phyloP scores from a whole-genome alignment of 2,113 vertebrate species.

The Vanacampus margaritifer region DNA sequence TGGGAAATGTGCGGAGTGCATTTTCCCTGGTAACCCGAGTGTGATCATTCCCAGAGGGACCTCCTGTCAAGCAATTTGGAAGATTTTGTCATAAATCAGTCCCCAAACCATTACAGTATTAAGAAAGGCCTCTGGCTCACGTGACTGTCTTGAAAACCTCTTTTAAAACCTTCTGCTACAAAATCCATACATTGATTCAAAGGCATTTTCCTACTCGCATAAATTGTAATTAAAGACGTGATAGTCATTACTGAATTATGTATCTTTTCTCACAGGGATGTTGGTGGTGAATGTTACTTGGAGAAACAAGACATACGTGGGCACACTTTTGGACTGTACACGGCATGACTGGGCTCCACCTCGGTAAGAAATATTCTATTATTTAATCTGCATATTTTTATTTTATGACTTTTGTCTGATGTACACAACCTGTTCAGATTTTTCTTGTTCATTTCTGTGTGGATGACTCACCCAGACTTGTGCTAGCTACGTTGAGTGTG shows the following conservation, averaged over 20 bases:
- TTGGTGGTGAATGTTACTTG: slow-evolving; percentile 98
- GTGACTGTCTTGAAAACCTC: slow-evolving; percentile 9
- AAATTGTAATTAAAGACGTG: not conserved
- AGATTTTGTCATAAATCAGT: slow-evolving; percentile 30
- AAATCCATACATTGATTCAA: slow-evolving; percentile 21
- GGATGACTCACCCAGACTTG: not conserved
- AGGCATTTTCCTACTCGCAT: slow-evolving; percentile 2
- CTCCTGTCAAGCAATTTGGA: slow-evolving; percentile 26
- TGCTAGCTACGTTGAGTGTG: not conserved
- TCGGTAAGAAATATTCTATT: slow-evolving; percentile 72
- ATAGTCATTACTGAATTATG: not conserved
- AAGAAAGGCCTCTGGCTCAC: slow-evolving; percentile 15
- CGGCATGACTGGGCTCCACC: slow-evolving; percentile 98
- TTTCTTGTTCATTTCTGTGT: not conserved
- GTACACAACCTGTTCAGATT: not conserved
- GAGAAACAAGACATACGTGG: slow-evolving; percentile 98
- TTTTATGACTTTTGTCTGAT: not conserved
- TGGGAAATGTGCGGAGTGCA: slow-evolving; percentile 39
- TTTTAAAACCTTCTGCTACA: slow-evolving; percentile 22
- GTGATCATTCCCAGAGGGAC: slow-evolving; percentile 44
- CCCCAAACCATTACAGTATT: slow-evolving; percentile 35
- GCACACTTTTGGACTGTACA: slow-evolving; percentile 94
- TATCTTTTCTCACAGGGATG: slow-evolving; percentile 79
- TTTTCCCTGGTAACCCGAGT: slow-evolving; percentile 39
- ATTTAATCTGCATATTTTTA: not conserved